These are phyloP conservation scores for Phalacrocorax aristotelis DNA, from an alignment of 2,113 vertebrate genomes.

Conservation along the genomic window DNA sequence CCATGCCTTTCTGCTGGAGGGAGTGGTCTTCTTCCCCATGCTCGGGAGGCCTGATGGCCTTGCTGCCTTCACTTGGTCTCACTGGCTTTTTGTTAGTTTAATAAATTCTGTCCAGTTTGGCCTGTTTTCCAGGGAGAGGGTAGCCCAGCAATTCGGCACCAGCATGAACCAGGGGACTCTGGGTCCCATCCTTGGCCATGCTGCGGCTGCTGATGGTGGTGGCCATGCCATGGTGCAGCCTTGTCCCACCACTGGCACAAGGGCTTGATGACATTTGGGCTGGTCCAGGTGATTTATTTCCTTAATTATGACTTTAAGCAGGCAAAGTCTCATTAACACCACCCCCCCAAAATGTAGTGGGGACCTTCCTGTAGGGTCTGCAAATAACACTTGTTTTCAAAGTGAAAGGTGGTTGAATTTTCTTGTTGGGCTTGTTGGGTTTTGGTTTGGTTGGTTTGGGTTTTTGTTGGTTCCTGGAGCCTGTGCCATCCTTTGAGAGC, in stretches of 20 bases:
- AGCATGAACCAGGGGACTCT: neutral
- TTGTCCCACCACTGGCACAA: neutral
- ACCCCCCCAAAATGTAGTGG: neutral
- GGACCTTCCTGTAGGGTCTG: neutral
- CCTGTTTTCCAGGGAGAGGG: neutral
- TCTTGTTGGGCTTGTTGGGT: neutral
- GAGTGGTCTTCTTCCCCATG: neutral
- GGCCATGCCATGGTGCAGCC: neutral
- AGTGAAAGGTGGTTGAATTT: neutral
- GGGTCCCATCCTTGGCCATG: accelerated
- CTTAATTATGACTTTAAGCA: neutral
- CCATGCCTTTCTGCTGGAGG: neutral
- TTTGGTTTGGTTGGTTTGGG: neutral
- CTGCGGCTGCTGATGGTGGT: accelerated
- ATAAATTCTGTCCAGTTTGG: neutral
- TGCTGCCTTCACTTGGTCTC: neutral
- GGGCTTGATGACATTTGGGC: neutral
- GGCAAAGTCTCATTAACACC: neutral
- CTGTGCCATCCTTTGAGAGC: neutral
- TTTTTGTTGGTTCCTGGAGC: neutral
- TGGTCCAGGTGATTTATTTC: neutral
- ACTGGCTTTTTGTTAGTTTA: neutral
- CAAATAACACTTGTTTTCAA: neutral
- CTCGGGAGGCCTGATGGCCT: neutral
- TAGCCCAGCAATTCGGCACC: accelerated